Base-by-base conservation (phyloP, 2,888 invertebrate genomes). In the Nyleta sp. region DNA sequence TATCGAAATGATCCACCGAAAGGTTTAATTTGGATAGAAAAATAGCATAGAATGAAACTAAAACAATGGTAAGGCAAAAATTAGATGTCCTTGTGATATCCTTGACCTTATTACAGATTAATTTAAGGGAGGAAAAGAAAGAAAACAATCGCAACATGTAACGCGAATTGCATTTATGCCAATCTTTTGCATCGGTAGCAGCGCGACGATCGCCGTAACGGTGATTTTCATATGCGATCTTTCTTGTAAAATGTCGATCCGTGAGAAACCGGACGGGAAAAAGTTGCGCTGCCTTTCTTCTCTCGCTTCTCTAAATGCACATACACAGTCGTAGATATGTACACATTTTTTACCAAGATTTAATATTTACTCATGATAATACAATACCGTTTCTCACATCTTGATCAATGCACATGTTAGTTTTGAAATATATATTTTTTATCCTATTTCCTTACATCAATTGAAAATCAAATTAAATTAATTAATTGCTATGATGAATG, bases 221-320 rank as follows among this genome's bases (percentile, higher is more conserved):
- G 77, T 71, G 74, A 79, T 81, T 79, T 79, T 81, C 76, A 70
- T 79, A 64, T 40, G 71, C 53, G 59, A 74, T 80, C 68, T 67
- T 77, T 81, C 74, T 77, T 67, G 68, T 62, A 57, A 55, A 68
- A 77, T 46, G 72, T 33, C 68, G 65, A 55, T 75, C 68, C 59
- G 59, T 71, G 75, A 75, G 75, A 75, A 79, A 78, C 78, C 73
- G 52, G 78, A 73, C 59, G 70, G 31, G 62, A 64, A 78, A 68
- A 62, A 55, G 65, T 78, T 73, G 68, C 70, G 65, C 44, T 62
- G 73, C 53, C 48, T 68, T 62, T 65, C 59, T 64, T 70, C 40
- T 46, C n/a, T 6, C 50, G 38, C 28, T 46, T 42, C 17, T 60
- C 52, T 62, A 38, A 67, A 52, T 20, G 31, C 42, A 10, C 44